A percentile compares a stretch with the other conserved stretches of the same genome.
These are phyloP conservation scores for Amblyjoppa proteus DNA, from an alignment of 2,888 invertebrate genomes.

Conservation along the genomic window DNA sequence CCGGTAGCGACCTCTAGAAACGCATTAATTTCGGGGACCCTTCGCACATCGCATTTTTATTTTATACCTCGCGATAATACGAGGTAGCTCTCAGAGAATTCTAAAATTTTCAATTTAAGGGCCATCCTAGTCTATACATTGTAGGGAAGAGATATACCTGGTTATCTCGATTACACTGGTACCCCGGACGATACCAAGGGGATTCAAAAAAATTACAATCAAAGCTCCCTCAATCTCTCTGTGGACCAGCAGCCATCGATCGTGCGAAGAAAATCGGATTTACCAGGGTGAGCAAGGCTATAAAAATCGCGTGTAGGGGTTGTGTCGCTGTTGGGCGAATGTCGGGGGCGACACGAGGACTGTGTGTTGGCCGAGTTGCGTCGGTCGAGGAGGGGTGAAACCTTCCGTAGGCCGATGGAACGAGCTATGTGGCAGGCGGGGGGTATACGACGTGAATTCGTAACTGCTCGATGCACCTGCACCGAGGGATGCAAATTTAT, in stretches of 20 bases:
- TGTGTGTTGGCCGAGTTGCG: slow-evolving; percentile 6
- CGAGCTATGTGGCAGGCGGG: slow-evolving; percentile 20
- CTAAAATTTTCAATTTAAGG: no score
- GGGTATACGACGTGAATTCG: slow-evolving; percentile 54
- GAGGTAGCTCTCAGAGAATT: no score
- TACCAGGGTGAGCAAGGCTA: slow-evolving; percentile 23
- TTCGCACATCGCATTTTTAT: no score
- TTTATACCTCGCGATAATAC: no score
- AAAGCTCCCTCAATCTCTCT: background rate
- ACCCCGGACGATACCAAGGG: background rate
- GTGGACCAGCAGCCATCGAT: slow-evolving; percentile 7
- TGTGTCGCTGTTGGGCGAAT: background rate
- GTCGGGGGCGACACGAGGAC: slow-evolving; percentile 22
- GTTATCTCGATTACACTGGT: background rate
- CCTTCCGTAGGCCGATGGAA: slow-evolving; percentile 35
- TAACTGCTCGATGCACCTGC: slow-evolving; percentile 60
- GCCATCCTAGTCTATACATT: background rate
- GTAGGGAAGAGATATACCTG: background rate
- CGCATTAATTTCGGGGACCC: no score
- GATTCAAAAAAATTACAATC: slow-evolving; percentile 25
- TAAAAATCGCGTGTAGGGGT: slow-evolving; percentile 27
- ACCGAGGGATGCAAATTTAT: slow-evolving; percentile 67
- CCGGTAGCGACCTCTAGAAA: no score
- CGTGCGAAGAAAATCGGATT: slow-evolving; percentile 31
- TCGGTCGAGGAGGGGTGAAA: background rate